Base-by-base conservation (phyloP, 2,113 vertebrate genomes). In the Lepisosteus oculatus region DNA sequence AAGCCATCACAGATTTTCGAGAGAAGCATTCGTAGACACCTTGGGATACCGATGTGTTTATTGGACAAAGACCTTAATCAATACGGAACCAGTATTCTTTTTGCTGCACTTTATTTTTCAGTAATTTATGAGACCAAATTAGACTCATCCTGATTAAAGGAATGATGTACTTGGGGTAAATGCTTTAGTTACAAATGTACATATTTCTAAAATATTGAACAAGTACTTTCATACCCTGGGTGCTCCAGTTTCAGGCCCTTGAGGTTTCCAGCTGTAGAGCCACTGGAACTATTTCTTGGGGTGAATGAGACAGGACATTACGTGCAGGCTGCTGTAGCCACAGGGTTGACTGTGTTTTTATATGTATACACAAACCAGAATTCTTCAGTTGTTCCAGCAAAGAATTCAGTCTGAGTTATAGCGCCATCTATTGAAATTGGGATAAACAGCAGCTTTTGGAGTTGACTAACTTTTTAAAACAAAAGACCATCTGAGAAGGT, bases 1-100 rank as follows among this genome's bases (percentile, higher is more conserved):
- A 93, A 83, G 94, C 95, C 78, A 98, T 99, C 85, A 86, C 80
- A 42, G 94, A 97, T 81, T 90, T 94, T 74, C 89, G 97, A 79
- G 85, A 93, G 80, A 94, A 94, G 71, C 92, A 87, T 0, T 65
- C 83, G 80, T 95, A 93, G 95, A 47, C 17, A 57, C 81, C 75
- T 77, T 75, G 77, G 3, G 43, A 69, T 72, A 4, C 43, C 56
- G 66, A 55, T 4, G 51, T 70, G 61, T 74, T 61, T 72, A 76
- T 74, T 43, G 0, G 72, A 81, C 47, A 80, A 72, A 69, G 64
- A 77, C 84, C 41, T 73, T 69, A 42, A 81, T 65, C 72, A 84
- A 76, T 74, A 55, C 72, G 61, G 77, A 79, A 77, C 81, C 78
- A 84, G 83, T 84, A 75, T 89, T 87, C 85, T 81, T 68, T 74